Base-by-base conservation (phyloP, 1,140 invertebrate genomes). In the Chymomyza costata region DNA sequence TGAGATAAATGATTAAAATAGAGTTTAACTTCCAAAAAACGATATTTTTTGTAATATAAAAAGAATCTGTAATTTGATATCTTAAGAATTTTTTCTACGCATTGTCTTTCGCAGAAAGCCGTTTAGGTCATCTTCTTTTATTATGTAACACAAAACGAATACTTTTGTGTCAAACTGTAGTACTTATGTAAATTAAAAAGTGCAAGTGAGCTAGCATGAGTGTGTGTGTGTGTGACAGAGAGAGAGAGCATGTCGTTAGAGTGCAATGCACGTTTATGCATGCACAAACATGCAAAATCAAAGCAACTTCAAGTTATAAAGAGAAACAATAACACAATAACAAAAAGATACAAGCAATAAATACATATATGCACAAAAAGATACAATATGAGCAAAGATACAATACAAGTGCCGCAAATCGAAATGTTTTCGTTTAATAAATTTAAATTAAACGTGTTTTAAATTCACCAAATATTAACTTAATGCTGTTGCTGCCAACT, bases 381-480 rank as follows among this genome's bases (percentile, higher is more conserved):
- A n/a, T n/a, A n/a, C n/a, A n/a, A n/a, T n/a, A n/a, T n/a, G n/a
- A n/a, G n/a, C n/a, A n/a, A n/a, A n/a, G n/a, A n/a, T n/a, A n/a
- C n/a, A n/a, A n/a, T n/a, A n/a, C n/a, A n/a, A n/a, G n/a, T 74
- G 57, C 70, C 71, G 56, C 70, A 55, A 71, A 39, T 25, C 21
- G 21, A 25, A 25, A 25, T 25, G 3, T 25, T 62, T 61, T 66
- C 57, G 59, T 65, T 70, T 70, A 56, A 78, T 50, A 78, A 71
- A 76, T 76, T 71, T 54, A 49, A 76, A 76, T 76, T 78, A 76
- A 78, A 78, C 71, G 71, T 71, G 73, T 76, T 78, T 76, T 45
- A 59, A 78, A 71, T 80, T 50, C 73, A 71, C 48, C 78, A 76
- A 37, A n/a, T n/a, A n/a, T n/a, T n/a, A n/a, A n/a, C n/a, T n/a